Base-by-base conservation (phyloP, 2,888 invertebrate genomes). In the Melikaiella ostensackeni region DNA sequence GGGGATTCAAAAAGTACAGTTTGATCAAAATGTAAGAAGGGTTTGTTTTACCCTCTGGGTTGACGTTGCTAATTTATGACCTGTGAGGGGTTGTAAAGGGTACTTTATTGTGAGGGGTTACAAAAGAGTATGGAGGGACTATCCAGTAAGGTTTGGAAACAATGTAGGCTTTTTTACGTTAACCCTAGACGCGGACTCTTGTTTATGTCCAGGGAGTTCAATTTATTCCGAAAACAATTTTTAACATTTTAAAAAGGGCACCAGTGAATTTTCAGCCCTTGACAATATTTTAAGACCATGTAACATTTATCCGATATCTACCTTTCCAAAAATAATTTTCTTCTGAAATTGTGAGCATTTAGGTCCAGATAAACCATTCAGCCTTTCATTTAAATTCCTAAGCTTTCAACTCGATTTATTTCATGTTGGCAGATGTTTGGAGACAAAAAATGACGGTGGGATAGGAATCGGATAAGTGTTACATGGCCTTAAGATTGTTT, bases 91-190 rank as follows among this genome's bases (percentile, higher is more conserved):
- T 66, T 46, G 42, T 42, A 21, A 63, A n/a, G 35, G 11, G 19
- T 66, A 30, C 66, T 66, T 66, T 66, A 46, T 50, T 50, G n/a
- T 9, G n/a, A 66, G 46, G 66, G 63, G 46, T 27, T 50, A 50
- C 2, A 9, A 50, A n/a, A 50, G 50, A n/a, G 1, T 3, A 50
- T 42, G 42, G 16, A 42, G 42, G 16, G 3, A 64, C 63, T 64
- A 13, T 16, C 16, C 16, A 66, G 19, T 66, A 50, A 50, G n/a
- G 50, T 50, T 50, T n/a, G 50, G n/a, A 9, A 50, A 50, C n/a
- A 50, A n/a, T 50, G 50, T 8, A n/a, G n/a, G n/a, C 50, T 2
- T 50, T 50, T 50, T 50, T 21, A 50, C n/a, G 50, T 50, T 21
- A 7, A n/a, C 50, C 3, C 19, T 50, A 50, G 9, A 50, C 50